phyloP scores from a whole-genome alignment of 2,797 vertebrate genomes.

The Potorous gilbertii region DNA sequence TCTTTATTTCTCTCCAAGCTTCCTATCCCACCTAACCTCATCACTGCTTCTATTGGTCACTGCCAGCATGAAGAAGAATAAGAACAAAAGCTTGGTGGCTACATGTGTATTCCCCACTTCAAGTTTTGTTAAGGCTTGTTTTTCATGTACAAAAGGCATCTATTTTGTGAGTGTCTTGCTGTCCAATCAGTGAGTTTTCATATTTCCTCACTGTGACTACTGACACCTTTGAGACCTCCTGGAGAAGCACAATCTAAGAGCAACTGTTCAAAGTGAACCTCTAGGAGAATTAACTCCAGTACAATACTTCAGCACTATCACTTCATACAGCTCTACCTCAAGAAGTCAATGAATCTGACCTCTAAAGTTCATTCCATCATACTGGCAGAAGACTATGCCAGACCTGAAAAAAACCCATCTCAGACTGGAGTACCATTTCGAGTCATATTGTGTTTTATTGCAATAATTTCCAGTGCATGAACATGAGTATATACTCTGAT shows the following conservation, averaged over 20 bases:
- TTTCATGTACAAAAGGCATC: conserved; percentile 23
- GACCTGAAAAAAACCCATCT: not conserved
- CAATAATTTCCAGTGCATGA: conserved; percentile 56
- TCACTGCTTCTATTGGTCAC: not conserved
- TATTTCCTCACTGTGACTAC: conserved; percentile 69
- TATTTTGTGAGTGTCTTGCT: conserved; percentile 73
- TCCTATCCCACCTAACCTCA: conserved; percentile 1
- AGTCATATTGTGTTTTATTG: conserved; percentile 58
- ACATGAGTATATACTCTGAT: conserved; percentile 24
- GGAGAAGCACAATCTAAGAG: conserved; percentile 85
- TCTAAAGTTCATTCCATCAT: conserved; percentile 63
- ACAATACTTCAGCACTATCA: conserved; percentile 81
- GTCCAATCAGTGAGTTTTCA: conserved; percentile 70
- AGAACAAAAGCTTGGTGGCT: conserved; percentile 75
- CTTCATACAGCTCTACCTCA: conserved; percentile 84
- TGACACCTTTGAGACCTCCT: conserved; percentile 71
- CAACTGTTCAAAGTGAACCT: conserved; percentile 76
- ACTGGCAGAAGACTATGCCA: not conserved
- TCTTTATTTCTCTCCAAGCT: not conserved
- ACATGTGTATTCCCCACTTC: conserved; percentile 47
- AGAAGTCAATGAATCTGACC: conserved; percentile 67
- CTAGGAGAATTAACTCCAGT: conserved; percentile 79
- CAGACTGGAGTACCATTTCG: not conserved
- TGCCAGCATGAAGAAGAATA: conserved; percentile 37
- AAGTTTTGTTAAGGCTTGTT: conserved; percentile 74